Conservation (phyloP, 2,888 invertebrate species). For the Scaptomyza parva region DNA sequence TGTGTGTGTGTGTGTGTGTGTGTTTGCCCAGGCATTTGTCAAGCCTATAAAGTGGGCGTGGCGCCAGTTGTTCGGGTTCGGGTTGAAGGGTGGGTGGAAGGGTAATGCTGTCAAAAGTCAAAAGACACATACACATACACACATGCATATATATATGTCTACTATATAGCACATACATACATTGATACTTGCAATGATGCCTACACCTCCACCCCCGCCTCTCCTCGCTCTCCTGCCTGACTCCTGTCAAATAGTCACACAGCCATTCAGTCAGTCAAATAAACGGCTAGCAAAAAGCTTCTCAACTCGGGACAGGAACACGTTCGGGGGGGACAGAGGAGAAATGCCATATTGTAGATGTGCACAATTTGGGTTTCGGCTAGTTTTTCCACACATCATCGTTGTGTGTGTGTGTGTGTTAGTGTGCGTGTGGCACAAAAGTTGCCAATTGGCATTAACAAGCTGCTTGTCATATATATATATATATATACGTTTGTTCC, state of each 20-base stretch:
- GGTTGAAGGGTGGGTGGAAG: conserved; percentile 7
- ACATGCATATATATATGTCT: too few relatives aligned
- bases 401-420: conserved; percentile 15
- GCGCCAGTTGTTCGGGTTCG: neutral
- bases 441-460: conserved; percentile 58
- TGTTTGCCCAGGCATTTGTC: conserved; percentile 64
- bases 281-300: conserved; percentile 40
- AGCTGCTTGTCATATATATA: conserved; percentile 34
- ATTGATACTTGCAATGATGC: conserved; percentile 56
- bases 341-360: neutral
- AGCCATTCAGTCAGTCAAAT: conserved; percentile 54
- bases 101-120: conserved; percentile 53
- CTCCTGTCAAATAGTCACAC: conserved; percentile 20
- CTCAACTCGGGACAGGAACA: too few relatives aligned
- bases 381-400: conserved; percentile 42
- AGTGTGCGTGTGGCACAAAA: conserved; percentile 26
- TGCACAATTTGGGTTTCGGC: conserved; percentile 4
- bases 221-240: too few relatives aligned
- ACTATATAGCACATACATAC: conserved; percentile 30
- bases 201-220: conserved; percentile 21
- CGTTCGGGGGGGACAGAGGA: too few relatives aligned
- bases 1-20: too few relatives aligned
- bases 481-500: neutral
- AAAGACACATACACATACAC: conserved; percentile 22
- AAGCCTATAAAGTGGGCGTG: conserved; percentile 40